Evolutionary conservation across 2,797 vertebrate species (phyloP), one percentile per base, ranked within the genome.

Genomic region (Heterohyrax brucei): DNA sequence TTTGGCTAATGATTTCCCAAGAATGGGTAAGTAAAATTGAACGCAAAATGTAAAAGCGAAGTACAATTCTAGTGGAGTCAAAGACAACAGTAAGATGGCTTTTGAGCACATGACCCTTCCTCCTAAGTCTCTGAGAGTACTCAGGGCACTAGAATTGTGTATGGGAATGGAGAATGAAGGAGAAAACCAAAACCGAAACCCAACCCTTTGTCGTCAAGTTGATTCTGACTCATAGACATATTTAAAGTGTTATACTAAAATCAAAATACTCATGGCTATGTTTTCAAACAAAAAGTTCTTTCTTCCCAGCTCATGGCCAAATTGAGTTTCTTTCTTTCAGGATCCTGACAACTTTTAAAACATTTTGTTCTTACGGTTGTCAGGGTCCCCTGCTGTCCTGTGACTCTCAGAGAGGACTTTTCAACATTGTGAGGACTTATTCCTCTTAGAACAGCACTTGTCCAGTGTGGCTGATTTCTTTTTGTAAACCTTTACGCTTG

Each of bases 1-100:
- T 95, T 91, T 87, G 64, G 2, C 14, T 89, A 87, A 76, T 53
- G 7, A 87, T 16, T 77, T 83, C 77, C 88, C 14, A 68, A 82
- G 53, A 78, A 88, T 66, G 59, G 28, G 21, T 13, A 85, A 89
- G 19, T 70, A 78, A 91, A 79, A 64, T 28, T 50, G 59, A 78
- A 89, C 66, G 22, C 19, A 82, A 90, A 44, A 68, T 79, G 12
- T 64, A 28, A 83, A 91, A 50, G 46, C 10, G 21, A 85, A 78
- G 39, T 21, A 6, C 8, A 16, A 6, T 61, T 50, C 81, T 28
- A 79, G 7, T 80, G 59, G 14, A 72, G 33, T 21, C 21, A 21
- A 95, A 53, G 24, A 62, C 21, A 10, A 72, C 3, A 30, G 4
- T 53, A 62, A 50, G 0, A 30, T 76, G 48, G 7, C 5, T 24